Conservation (phyloP, 1,140 invertebrate species). For the Goniozus legneri region DNA sequence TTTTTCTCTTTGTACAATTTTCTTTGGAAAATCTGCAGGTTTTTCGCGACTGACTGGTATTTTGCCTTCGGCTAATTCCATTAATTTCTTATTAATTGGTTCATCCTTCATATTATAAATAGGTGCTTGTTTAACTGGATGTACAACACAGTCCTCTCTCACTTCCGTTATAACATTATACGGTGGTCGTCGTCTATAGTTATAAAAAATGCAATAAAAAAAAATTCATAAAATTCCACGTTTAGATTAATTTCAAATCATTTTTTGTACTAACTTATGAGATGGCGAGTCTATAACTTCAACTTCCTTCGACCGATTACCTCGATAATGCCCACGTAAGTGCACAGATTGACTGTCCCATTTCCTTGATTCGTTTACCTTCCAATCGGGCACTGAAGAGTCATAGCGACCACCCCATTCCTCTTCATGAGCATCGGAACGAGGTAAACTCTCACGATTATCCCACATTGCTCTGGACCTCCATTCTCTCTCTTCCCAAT, state of each 20-base stretch:
- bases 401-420: slow-evolving; percentile 45
- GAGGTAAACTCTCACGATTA: slow-evolving; percentile 42
- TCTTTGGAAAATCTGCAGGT: slow-evolving; percentile 43
- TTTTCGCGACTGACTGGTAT: slow-evolving; percentile 44
- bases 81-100: slow-evolving; percentile 52
- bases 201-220: slow-evolving; percentile 17
- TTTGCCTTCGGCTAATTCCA: slow-evolving; percentile 50
- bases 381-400: slow-evolving; percentile 46
- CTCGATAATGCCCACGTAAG: slow-evolving; percentile 42
- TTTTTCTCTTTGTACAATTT: slow-evolving; percentile 40
- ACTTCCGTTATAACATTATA: slow-evolving; percentile 42
- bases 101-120: slow-evolving; percentile 52
- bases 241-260: neutral
- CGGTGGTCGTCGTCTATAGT: slow-evolving; percentile 22
- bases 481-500: slow-evolving; percentile 54
- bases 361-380: slow-evolving; percentile 44
- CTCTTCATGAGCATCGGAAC: slow-evolving; percentile 47
- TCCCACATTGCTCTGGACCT: slow-evolving; percentile 42
- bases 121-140: slow-evolving; percentile 41
- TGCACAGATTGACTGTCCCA: slow-evolving; percentile 48
- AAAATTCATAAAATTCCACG: neutral
- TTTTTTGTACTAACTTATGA: too few species aligned
- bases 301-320: slow-evolving; percentile 46
- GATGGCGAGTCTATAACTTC: slow-evolving; percentile 32
- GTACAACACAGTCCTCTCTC: slow-evolving; percentile 38